Evolutionary conservation across 2,113 vertebrate genomes (phyloP), one percentile per base, ranked within the genome.

Genomic region (human (Homo sapiens)): DNA sequence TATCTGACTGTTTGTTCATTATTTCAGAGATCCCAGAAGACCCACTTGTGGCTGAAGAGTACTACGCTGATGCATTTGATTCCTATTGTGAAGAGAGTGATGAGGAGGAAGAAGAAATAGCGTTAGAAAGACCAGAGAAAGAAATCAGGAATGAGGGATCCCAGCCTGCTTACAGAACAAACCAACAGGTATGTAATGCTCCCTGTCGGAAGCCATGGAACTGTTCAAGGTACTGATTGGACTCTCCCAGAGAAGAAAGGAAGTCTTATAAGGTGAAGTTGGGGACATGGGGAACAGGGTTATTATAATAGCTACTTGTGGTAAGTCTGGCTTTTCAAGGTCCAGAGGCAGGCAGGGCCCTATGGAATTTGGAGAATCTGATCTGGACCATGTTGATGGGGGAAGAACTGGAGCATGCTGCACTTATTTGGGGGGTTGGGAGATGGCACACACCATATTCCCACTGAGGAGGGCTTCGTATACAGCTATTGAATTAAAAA

Each of bases 1-100:
- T 30, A 35, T 22, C 50, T 64, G 52, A 50, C 43, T 78, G 8
- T 40, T 64, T 57, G 6, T 94, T 83, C 61, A 91, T 90, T 93
- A 79, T 98, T 98, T 59, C 95, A 99, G 99, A 98, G 59, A 99
- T 99, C 93, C 99, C 99, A 0, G 99, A 99, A 98, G 99, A 99
- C 86, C 99, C 99, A 11, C 98, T 97, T 43, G 86, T 98, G 59
- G 99, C 99, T 90, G 99, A 99, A 96, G 98, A 98, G 93, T 99
- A 99, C 98, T 98, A 99, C 45, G 97, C 99, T 50, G 99, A 99
- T 75, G 97, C 97, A 1, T 99, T 99, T 96, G 99, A 99, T 73
- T 99, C 99, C 86, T 99, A 97, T 96, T 99, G 99, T 55, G 99
- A 99, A 98, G 97, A 97, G 45, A 98, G 98, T 64, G 98, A 98